Evolutionary conservation across 2,888 invertebrate genomes (phyloP), one percentile per base, ranked within the genome.

Genomic region (Adineta ricciae): DNA sequence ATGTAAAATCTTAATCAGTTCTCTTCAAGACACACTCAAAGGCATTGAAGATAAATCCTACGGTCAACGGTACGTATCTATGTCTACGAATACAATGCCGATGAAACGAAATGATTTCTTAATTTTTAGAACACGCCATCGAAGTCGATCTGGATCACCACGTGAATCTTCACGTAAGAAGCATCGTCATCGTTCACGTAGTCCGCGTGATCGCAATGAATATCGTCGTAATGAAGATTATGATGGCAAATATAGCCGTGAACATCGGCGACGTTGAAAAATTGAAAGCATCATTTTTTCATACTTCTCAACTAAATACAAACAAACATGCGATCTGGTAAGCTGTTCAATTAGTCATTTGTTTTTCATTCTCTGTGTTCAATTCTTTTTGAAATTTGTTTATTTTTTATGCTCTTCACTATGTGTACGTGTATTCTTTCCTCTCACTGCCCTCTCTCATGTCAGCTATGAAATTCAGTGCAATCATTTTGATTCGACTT

Each of bases 21-120:
- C 97, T 0, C 92, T 99, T 3, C 96, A 97, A 91, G 98, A 99
- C 90, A 98, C 98, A 2, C 92, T 99, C 72, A 94, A 96, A 90
- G 97, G 97, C 83, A 96, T 99, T 24, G 98, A 99, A 92, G 95
- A 95, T 56, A 99, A 99, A 92, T 96, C 96, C 88, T 97, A 97
- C 78, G 85, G 85, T 27, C 73, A 78, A 78, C 21, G 73, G 73
- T 78, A 41, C 7, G 24, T 9, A 38, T 2, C 11, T 64, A 27
- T 11, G 11, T n/a, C 9, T 27, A 21, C 27, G 8, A 64, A 64
- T 64, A 27, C 14, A 56, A n/a, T 56, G n/a, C 56, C n/a, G 8
- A 24, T 56, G 21, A n/a, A n/a, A n/a, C n/a, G n/a, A n/a, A n/a
- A n/a, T n/a, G n/a, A n/a, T 56, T 9, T 56, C 14, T 56, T 27